Conservation (phyloP, 2,113 vertebrate genomes). For the Callorhinus ursinus region DNA sequence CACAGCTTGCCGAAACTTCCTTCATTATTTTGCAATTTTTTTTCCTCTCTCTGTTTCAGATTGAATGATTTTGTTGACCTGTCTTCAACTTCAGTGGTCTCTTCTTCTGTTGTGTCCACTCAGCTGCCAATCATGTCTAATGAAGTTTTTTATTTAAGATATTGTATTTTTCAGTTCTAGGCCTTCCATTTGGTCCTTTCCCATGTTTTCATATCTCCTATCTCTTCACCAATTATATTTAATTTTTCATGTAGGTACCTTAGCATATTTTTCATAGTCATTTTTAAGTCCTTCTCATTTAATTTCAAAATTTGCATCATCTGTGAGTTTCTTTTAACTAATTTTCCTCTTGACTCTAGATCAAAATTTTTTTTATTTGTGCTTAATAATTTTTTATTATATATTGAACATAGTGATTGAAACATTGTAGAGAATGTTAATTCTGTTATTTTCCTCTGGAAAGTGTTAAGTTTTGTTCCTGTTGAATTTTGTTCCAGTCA, state of each 20-base stretch:
- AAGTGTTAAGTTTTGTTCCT: neutral
- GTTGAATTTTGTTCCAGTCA: neutral
- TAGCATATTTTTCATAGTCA: neutral
- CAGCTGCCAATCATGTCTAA: neutral
- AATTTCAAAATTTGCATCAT: neutral
- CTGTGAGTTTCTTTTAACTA: neutral
- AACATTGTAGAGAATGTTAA: neutral
- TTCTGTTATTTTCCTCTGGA: neutral
- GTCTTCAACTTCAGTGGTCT: neutral
- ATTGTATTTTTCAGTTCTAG: neutral
- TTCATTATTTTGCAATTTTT: neutral
- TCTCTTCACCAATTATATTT: neutral
- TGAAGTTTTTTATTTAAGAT: neutral
- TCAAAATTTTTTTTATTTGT: neutral
- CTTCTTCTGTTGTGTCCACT: neutral
- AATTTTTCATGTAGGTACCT: neutral
- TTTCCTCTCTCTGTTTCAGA: neutral
- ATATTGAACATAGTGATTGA: neutral
- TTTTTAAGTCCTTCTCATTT: neutral
- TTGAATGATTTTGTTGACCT: neutral
- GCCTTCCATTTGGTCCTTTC: neutral
- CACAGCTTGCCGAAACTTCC: neutral
- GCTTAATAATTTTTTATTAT: neutral
- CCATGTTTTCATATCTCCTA: neutral
- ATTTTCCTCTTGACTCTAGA: neutral